Percentiles rank a stretch among this genome's conserved stretches.
Conservation (phyloP, 2,113 vertebrate genomes). For the Aplodontia rufa region DNA sequence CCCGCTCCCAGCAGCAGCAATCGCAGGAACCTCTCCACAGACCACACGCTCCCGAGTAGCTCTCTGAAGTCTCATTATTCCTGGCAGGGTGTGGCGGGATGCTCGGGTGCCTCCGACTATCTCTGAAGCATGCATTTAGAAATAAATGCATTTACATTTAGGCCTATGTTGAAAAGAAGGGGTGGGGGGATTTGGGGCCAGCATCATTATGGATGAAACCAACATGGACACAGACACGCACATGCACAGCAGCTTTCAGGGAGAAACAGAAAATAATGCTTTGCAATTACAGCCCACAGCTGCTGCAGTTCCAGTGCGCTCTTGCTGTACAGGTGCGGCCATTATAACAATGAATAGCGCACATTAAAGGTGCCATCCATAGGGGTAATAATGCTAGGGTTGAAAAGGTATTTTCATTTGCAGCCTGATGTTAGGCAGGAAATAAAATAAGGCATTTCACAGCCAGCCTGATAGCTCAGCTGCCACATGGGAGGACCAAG, state of each 20-base stretch:
- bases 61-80: fast-evolving
- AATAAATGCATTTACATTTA: conserved; percentile 22
- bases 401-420: conserved; percentile 84
- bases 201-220: conserved; percentile 75
- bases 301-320: conserved; percentile 76
- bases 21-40: background rate
- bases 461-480: conserved; percentile 71
- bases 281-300: conserved; percentile 88
- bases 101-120: background rate
- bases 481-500: conserved; percentile 42
- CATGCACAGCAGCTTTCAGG: conserved; percentile 86
- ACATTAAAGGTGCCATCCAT: conserved; percentile 88
- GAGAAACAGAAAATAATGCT: conserved; percentile 90
- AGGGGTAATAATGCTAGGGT: conserved; percentile 75
- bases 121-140: background rate
- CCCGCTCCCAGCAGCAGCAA: too few relatives aligned
- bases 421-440: conserved; percentile 82
- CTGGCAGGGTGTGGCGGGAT: fast-evolving
- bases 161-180: background rate
- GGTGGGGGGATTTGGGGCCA: conserved; percentile 19
- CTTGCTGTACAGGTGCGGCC: conserved; percentile 89
- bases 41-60: background rate
- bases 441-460: conserved; percentile 73
- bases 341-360: conserved; percentile 88
- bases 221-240: conserved; percentile 68